Base-by-base conservation (phyloP, 1,140 invertebrate species). In the Anastrepha obliqua region DNA sequence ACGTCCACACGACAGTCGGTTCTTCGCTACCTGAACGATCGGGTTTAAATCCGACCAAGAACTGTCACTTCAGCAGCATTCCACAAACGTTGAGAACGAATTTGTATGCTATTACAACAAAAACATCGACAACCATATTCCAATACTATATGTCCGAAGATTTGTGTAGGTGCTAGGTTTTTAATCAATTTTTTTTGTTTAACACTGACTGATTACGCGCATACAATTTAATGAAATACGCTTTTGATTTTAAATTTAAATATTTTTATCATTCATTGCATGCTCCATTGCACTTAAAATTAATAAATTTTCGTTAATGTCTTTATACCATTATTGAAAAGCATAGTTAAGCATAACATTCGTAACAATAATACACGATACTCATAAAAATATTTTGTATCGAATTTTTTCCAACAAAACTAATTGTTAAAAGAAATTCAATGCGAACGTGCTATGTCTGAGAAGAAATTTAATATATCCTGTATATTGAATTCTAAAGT, bases 361-460 rank as follows among this genome's bases (percentile, higher is more conserved):
- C 20, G 59, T 86, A 86, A 62, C n/a, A 42, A 59, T 59, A 70
- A 59, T 87, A 74, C 86, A 87, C 55, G 51, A 51, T 78, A 74
- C 17, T 87, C 5, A 17, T 15, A 70, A 39, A 67, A 87, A 59
- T 42, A 74, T 59, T 67, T 87, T 11, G 58, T 20, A 87, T 17
- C 51, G n/a, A n/a, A 7, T 87, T 67, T 87, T 39, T n/a, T 29
- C 59, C 7, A 7, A 87, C 58, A 29, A 87, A 62, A 74, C 1
- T 67, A 86, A 9, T 42, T 81, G 55, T 51, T 81, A n/a, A 29
- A 58, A 0, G 20, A 62, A 15, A 60, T 81, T 88, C 93, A 98
- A 94, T 99, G 98, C 87, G 98, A 98, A 91, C 97, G 95, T n/a
- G 99, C 99, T 92, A 99, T 99, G 94, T 99, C 99, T 17, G 98